These are phyloP conservation scores for Lamproptera curius DNA, from an alignment of 2,888 invertebrate species.

Conservation along the genomic window DNA sequence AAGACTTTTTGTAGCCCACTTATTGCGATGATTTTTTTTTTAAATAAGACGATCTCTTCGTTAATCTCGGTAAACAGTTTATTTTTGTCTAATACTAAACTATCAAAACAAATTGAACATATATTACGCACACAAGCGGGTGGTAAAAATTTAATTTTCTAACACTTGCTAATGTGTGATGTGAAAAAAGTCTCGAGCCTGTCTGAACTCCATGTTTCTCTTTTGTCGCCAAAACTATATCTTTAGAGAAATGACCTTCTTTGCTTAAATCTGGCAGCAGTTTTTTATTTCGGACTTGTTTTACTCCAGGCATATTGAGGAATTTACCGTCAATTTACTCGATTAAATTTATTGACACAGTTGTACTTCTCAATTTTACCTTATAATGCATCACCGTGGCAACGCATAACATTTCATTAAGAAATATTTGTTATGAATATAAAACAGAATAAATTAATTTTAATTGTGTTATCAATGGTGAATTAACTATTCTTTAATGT, in stretches of 20 bases:
- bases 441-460: too few species aligned
- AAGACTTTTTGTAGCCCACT: too few species aligned
- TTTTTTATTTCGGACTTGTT: slow-evolving; percentile 63
- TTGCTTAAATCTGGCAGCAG: slow-evolving; percentile 62
- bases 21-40: too few species aligned
- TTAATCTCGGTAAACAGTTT: too few species aligned
- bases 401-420: too few species aligned
- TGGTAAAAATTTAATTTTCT: slow-evolving; percentile 65
- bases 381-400: slow-evolving; percentile 6
- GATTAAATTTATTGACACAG: slow-evolving; percentile 19
- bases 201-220: slow-evolving; percentile 58
- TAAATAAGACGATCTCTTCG: too few species aligned
- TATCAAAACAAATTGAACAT: too few species aligned
- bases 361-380: slow-evolving; percentile 2
- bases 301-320: slow-evolving; percentile 45
- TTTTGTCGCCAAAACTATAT: slow-evolving; percentile 55
- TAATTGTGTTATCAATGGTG: too few species aligned
- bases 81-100: neutral
- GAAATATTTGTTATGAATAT: too few species aligned
- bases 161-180: slow-evolving; percentile 79
- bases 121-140: slow-evolving; percentile 58
- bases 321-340: slow-evolving; percentile 25
- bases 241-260: slow-evolving; percentile 58
- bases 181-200: slow-evolving; percentile 76
- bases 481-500: too few species aligned